These are phyloP conservation scores for Seriola quinqueradiata DNA, from an alignment of 2,113 vertebrate species.

Conservation along the genomic window DNA sequence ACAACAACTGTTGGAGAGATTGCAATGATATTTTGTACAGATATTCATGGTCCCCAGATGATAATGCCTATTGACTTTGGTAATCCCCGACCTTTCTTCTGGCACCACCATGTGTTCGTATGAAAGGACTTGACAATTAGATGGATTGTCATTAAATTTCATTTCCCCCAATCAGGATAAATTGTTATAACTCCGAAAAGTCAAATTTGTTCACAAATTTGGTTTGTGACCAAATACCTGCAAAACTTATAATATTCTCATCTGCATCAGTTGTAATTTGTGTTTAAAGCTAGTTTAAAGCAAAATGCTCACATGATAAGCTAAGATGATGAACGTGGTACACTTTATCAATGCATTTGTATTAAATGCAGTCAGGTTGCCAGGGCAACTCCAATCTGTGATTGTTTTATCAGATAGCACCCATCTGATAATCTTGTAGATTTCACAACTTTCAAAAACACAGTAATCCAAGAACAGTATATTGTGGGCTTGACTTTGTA, in stretches of 20 bases:
- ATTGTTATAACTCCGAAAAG: not conserved
- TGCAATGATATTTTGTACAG: too few relatives aligned
- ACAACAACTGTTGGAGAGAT: too few relatives aligned
- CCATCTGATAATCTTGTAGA: not conserved
- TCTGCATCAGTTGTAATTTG: too few relatives aligned
- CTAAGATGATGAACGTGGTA: not conserved
- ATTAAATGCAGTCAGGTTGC: too few relatives aligned
- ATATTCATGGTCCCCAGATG: too few relatives aligned
- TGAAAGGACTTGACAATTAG: not conserved
- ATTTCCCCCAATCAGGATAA: not conserved
- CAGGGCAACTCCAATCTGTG: not conserved
- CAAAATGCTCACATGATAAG: not conserved
- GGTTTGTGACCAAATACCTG: not conserved
- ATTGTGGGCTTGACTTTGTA: not conserved
- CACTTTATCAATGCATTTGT: too few relatives aligned
- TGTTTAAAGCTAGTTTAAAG: too few relatives aligned
- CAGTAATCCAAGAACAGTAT: not conserved
- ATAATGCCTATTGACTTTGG: too few relatives aligned
- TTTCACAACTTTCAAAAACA: not conserved
- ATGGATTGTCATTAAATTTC: not conserved
- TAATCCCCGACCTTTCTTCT: not conserved
- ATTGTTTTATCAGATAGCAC: not conserved
- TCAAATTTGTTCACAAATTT: not conserved
- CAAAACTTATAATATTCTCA: too few relatives aligned
- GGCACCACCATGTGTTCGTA: not conserved